Base-by-base conservation (phyloP, 2,113 vertebrate genomes). In the Centrocercus urophasianus region DNA sequence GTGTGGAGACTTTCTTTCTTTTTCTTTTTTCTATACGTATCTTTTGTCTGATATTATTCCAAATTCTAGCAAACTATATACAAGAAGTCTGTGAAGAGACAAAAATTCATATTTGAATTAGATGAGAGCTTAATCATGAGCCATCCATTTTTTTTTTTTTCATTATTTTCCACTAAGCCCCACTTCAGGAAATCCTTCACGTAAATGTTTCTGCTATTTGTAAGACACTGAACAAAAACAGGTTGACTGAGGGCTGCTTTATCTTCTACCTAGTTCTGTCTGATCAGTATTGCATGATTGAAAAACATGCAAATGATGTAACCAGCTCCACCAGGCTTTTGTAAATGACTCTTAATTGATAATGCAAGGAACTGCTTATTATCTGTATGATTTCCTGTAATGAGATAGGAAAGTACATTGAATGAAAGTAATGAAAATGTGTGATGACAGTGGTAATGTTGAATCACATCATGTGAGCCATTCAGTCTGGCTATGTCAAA, bases 401-500 rank as follows among this genome's bases (percentile, higher is more conserved):
- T 14, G n/a, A 73, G 14, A 28, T 1, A 70, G 30, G 27, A 57
- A 8, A 36, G 34, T 15, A 11, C 4, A 8, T 2, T 61, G 45
- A 40, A 15, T 28, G 43, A 83, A 84, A 77, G 14, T 13, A 60
- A 3, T 7, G 17, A 5, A 47, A 65, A 10, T 30, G 16, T 48
- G 52, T 20, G 18, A 27, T 47, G 14, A 34, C 9, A 6, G 10
- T 18, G 38, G 11, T 75, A 34, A 2, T 54, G 3, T 15, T 38
- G n/a, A 82, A 66, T 22, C 12, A 10, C 13, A 50, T 43, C n/a
- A 45, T 7, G 28, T 10, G 21, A 28, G 11, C 25, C 20, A 17
- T 56, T 65, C 40, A n/a, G 3, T 15, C 8, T 21, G 4, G 6
- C 2, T 0, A 1, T 57, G 32, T 27, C 40, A 40, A 14, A 60